Percentiles rank a stretch among this genome's conserved stretches.
Evolutionary conservation across 2,113 vertebrate genomes (phyloP).

Genomic region (Ammodramus savannarum): DNA sequence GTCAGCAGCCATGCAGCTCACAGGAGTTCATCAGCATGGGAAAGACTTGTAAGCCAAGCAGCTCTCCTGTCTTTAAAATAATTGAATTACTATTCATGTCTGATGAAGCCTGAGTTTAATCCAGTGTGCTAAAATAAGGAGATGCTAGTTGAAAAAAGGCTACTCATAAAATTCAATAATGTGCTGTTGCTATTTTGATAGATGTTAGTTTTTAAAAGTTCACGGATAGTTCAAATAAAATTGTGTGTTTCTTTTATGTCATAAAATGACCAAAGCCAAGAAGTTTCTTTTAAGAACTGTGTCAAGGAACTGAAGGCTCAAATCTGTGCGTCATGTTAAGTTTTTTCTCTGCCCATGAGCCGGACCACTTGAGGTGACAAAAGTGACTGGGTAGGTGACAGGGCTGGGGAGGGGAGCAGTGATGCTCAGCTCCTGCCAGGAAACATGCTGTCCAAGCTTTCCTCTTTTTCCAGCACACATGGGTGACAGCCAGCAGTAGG

Average conservation of each 20-base stretch:
- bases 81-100: not conserved
- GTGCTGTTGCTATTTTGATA: not conserved
- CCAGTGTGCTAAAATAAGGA: not conserved
- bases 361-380: not conserved
- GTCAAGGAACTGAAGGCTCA: not conserved
- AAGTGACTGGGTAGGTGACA: not conserved
- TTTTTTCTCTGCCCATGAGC: not conserved
- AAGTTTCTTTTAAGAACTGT: not conserved
- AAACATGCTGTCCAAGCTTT: not conserved
- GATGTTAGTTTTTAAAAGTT: not conserved
- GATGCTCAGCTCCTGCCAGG: not conserved
- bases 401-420: not conserved
- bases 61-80: not conserved
- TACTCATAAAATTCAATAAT: not conserved
- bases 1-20: not conserved
- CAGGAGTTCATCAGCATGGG: not conserved
- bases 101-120: not conserved
- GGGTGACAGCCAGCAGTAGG: not conserved
- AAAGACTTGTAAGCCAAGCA: not conserved
- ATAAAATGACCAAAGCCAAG: not conserved
- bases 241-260: not conserved
- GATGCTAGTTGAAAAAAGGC: not conserved
- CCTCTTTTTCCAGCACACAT: not conserved
- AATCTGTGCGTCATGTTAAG: not conserved
- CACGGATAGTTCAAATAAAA: not conserved